Conservation (phyloP, 2,888 invertebrate genomes). For the Cecidostiba fungosa region DNA sequence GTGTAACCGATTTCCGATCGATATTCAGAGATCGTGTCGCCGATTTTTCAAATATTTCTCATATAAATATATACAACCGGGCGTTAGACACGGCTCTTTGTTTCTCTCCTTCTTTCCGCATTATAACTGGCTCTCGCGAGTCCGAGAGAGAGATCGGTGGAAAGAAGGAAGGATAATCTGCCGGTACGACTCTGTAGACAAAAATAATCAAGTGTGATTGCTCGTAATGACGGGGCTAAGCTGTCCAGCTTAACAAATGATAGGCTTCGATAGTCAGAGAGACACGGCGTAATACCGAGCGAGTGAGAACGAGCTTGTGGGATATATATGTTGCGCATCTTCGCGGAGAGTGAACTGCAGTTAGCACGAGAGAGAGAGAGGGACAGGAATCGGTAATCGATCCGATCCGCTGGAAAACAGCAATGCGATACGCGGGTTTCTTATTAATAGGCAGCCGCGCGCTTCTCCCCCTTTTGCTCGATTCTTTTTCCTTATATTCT, state of each 20-base stretch:
- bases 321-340: not conserved
- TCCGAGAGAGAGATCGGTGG: not conserved
- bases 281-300: not conserved
- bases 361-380: constrained; percentile 28
- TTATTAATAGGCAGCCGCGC: constrained; percentile 77
- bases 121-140: not conserved
- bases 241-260: constrained; percentile 80
- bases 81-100: not conserved
- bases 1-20: too few relatives aligned
- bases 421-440: constrained; percentile 72
- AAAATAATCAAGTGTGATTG: constrained; percentile 77
- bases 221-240: constrained; percentile 78
- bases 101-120: constrained; percentile 3
- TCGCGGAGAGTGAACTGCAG: not conserved
- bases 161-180: constrained; percentile 58
- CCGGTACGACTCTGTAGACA: constrained; percentile 72
- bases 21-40: not conserved
- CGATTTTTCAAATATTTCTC: not conserved
- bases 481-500: constrained; percentile 3
- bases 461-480: constrained; percentile 48
- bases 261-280: constrained; percentile 68
- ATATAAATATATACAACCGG: not conserved
- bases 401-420: constrained; percentile 75
- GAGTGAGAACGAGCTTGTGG: not conserved
- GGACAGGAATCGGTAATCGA: constrained; percentile 73